These are phyloP conservation scores for Prunella strophiata DNA, from an alignment of 2,797 vertebrate genomes.

Conservation along the genomic window DNA sequence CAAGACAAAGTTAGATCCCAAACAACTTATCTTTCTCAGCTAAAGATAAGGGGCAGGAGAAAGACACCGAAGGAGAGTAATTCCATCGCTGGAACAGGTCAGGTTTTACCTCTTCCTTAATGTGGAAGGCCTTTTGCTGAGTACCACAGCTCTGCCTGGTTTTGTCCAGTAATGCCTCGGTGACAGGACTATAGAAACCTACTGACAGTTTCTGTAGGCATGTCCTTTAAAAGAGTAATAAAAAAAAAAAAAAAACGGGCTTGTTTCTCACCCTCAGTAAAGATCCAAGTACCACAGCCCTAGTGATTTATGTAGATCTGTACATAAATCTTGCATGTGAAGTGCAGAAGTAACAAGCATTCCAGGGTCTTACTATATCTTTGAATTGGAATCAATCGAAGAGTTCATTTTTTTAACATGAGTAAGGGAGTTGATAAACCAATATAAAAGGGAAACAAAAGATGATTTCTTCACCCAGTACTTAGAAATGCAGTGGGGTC, in stretches of 20 bases:
- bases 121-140: background rate
- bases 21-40: conserved; percentile 25
- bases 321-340: conserved; percentile 44
- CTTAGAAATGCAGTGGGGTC: conserved; percentile 53
- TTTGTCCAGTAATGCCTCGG: background rate
- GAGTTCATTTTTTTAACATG: background rate
- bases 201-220: background rate
- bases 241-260: background rate
- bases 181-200: background rate
- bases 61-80: background rate
- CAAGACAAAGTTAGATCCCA: background rate
- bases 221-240: background rate
- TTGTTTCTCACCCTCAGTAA: conserved; percentile 4
- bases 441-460: conserved; percentile 14
- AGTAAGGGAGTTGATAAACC: conserved; percentile 3
- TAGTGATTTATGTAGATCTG: conserved; percentile 17
- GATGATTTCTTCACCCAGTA: conserved; percentile 31
- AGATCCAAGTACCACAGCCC: conserved; percentile 2
- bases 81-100: background rate
- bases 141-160: conserved; percentile 12
- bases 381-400: background rate
- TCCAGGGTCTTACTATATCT: background rate
- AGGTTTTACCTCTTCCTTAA: background rate
- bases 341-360: background rate
- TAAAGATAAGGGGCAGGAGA: conserved; percentile 17